A percentile compares a stretch with the other conserved stretches of the same genome.
Conservation (phyloP, 2,113 vertebrate species). For the Oncorhynchus nerka region DNA sequence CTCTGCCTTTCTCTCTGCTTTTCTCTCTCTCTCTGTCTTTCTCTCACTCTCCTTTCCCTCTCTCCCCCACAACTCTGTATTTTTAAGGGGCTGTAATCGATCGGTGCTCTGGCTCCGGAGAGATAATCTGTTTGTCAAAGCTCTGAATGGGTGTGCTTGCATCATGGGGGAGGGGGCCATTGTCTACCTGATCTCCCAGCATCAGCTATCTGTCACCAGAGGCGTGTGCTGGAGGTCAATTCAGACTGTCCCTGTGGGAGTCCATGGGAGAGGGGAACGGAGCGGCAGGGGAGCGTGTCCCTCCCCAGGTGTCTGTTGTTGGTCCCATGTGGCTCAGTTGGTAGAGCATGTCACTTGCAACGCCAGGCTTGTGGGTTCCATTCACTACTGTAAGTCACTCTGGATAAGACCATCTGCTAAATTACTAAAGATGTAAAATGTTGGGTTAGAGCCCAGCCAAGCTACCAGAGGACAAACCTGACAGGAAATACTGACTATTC, state of each 20-base stretch:
- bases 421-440: no score
- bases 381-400: no score
- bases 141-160: slow-evolving; percentile 48
- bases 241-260: slow-evolving; percentile 29
- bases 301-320: slow-evolving; percentile 20
- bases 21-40: neutral
- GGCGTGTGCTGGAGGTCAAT: slow-evolving; percentile 55
- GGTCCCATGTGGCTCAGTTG: neutral
- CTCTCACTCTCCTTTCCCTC: neutral
- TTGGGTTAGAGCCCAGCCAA: no score
- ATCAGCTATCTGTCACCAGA: slow-evolving; percentile 43
- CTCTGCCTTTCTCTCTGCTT: neutral
- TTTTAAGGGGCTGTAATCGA: slow-evolving; percentile 37
- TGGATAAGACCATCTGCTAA: no score
- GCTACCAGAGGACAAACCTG: no score
- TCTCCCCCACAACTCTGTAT: slow-evolving; percentile 6
- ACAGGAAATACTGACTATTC: no score
- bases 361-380: no score
- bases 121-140: slow-evolving; percentile 64
- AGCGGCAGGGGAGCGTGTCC: slow-evolving; percentile 7
- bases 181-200: slow-evolving; percentile 44
- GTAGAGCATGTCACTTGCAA: neutral
- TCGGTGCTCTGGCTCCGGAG: slow-evolving; percentile 46
- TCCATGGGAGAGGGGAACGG: slow-evolving; percentile 4
- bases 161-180: slow-evolving; percentile 24